Evolutionary conservation across 2,888 invertebrate species (phyloP).

Genomic region (Oscheius sp.): DNA sequence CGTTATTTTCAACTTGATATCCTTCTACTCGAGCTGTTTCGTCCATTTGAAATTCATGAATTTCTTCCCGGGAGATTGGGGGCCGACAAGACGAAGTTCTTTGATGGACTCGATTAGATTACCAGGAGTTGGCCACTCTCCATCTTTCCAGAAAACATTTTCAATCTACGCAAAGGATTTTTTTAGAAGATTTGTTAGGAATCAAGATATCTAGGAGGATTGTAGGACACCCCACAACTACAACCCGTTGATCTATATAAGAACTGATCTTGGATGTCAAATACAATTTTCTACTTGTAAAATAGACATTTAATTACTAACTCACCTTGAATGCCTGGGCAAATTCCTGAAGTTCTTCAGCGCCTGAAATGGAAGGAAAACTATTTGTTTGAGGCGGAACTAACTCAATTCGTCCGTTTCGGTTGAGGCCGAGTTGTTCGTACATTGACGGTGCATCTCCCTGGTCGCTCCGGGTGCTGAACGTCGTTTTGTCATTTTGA

Average conservation of each 20-base stretch:
- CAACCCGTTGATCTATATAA: no score
- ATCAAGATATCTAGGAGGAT: no score
- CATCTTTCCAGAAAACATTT: not conserved
- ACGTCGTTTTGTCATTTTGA: constrained; percentile 24
- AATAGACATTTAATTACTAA: no score
- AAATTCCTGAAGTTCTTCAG: constrained; percentile 70
- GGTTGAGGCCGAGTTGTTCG: constrained; percentile 60
- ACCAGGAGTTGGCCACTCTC: not conserved
- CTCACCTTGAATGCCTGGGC: constrained; percentile 69
- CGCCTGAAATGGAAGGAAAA: no score
- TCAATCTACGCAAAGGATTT: not conserved
- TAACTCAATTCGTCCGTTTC: constrained; percentile 69
- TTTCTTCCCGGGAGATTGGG: not conserved
- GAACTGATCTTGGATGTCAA: no score
- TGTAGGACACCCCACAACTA: no score
- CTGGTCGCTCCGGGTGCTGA: constrained; percentile 14
- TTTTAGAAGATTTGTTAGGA: no score
- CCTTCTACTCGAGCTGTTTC: not conserved
- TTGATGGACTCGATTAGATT: not conserved
- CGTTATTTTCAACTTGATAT: no score
- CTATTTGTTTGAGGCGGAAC: no score
- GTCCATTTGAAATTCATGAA: not conserved
- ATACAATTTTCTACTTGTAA: no score
- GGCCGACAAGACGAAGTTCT: not conserved
- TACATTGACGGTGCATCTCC: constrained; percentile 67